Evolutionary conservation across 2,797 vertebrate species (phyloP).

Genomic region (Eulemur mongoz): DNA sequence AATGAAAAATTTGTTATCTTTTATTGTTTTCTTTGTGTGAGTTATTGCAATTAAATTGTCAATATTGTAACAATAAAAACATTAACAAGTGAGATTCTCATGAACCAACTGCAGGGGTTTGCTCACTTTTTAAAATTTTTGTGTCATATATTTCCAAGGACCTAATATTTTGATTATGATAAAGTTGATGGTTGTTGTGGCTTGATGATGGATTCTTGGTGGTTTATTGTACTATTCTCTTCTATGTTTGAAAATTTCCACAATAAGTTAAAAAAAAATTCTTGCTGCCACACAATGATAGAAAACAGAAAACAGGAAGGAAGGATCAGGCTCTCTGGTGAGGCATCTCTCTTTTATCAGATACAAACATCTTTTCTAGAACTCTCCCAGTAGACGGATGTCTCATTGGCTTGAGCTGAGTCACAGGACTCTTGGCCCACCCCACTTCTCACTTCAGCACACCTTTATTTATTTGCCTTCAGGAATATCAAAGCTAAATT

Average conservation of each 20-base stretch:
- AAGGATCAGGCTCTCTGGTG: neutral
- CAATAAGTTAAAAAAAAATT: neutral
- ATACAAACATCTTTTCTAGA: neutral
- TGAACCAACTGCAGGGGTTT: too few relatives aligned
- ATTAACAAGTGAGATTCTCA: too few relatives aligned
- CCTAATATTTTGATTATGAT: neutral
- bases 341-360: neutral
- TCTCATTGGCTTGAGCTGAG: neutral
- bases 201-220: neutral
- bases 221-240: neutral
- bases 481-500: slow-evolving; percentile 9
- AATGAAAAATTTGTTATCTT: too few relatives aligned
- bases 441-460: neutral
- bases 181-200: neutral
- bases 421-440: neutral
- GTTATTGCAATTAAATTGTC: too few relatives aligned
- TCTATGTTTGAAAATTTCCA: slow-evolving; percentile 20
- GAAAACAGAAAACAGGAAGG: neutral
- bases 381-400: neutral
- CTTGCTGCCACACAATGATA: neutral
- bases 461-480: neutral
- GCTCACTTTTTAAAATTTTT: neutral
- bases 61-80: too few relatives aligned
- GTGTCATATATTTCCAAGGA: neutral
- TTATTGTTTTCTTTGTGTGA: too few relatives aligned